Percentiles rank a stretch among this genome's conserved stretches.
phyloP scores from a whole-genome alignment of 2,888 invertebrate species.

The Leptinotarsa haldemani region DNA sequence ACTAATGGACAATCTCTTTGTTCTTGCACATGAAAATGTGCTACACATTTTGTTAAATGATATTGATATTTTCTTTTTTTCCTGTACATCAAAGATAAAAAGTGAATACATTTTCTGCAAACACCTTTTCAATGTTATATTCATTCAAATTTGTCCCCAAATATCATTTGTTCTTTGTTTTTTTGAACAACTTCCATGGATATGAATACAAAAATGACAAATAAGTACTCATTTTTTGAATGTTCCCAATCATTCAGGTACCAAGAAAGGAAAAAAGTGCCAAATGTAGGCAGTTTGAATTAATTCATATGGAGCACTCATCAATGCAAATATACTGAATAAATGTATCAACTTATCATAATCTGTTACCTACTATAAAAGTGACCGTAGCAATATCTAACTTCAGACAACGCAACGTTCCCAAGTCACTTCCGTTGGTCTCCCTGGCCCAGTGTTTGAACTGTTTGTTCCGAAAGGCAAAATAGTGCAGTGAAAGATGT shows the following conservation, averaged over 20 bases:
- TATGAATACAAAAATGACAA: background rate
- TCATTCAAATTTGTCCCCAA: too few relatives aligned
- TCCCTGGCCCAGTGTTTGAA: constrained; percentile 31
- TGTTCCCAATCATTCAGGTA: background rate
- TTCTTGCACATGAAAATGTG: too few relatives aligned
- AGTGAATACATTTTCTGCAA: too few relatives aligned
- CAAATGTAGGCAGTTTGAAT: background rate
- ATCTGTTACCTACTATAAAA: constrained; percentile 21
- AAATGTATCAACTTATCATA: constrained; percentile 37
- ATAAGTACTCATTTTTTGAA: too few relatives aligned
- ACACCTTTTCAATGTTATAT: too few relatives aligned
- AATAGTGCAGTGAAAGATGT: constrained; percentile 34
- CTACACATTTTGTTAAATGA: too few relatives aligned
- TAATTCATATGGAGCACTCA: constrained; percentile 10
- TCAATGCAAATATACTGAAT: constrained; percentile 33
- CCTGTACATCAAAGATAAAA: too few relatives aligned
- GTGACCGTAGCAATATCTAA: background rate
- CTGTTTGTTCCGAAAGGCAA: background rate
- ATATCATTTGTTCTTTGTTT: constrained; percentile 25
- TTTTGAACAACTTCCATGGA: background rate
- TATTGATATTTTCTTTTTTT: too few relatives aligned
- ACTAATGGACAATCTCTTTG: too few relatives aligned
- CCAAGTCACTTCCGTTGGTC: constrained; percentile 32
- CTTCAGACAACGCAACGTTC: constrained; percentile 42
- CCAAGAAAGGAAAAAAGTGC: background rate